Conservation (phyloP, 2,797 vertebrate species). For the Sebastolobus alascanus region DNA sequence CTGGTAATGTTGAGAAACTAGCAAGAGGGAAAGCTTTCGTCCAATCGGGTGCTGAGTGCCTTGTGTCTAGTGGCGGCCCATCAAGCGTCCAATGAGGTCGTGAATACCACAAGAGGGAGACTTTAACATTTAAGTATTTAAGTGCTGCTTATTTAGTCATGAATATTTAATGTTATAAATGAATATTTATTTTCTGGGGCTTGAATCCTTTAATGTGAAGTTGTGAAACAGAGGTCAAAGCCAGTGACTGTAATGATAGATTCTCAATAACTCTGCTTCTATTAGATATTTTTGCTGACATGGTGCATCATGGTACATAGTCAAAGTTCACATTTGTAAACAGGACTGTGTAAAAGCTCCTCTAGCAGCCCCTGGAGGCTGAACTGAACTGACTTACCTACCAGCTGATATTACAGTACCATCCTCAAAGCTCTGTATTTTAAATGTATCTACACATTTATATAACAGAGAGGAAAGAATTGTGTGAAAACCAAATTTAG, state of each 20-base stretch:
- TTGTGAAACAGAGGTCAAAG: neutral
- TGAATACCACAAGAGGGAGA: too few relatives aligned
- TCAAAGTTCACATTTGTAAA: neutral
- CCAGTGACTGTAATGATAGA: neutral
- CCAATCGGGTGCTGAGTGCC: too few relatives aligned
- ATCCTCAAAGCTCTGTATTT: neutral
- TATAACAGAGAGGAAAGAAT: constrained; percentile 7
- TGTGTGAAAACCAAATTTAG: neutral
- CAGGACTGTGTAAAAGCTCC: neutral
- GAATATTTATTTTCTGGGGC: neutral
- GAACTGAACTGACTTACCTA: neutral
- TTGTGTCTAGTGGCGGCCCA: too few relatives aligned
- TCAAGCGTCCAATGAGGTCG: too few relatives aligned
- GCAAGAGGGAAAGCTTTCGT: too few relatives aligned
- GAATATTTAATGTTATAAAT: too few relatives aligned
- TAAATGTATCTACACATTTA: neutral
- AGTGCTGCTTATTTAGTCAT: too few relatives aligned
- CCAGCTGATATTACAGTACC: neutral
- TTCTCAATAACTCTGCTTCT: neutral
- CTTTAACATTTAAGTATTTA: too few relatives aligned
- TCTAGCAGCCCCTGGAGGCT: neutral
- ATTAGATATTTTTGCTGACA: neutral
- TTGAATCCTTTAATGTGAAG: neutral
- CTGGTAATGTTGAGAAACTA: too few relatives aligned
- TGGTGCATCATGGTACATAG: neutral